Evolutionary conservation across 2,888 invertebrate species (phyloP), one percentile per base, ranked within the genome.

Genomic region (Apodemia zela): DNA sequence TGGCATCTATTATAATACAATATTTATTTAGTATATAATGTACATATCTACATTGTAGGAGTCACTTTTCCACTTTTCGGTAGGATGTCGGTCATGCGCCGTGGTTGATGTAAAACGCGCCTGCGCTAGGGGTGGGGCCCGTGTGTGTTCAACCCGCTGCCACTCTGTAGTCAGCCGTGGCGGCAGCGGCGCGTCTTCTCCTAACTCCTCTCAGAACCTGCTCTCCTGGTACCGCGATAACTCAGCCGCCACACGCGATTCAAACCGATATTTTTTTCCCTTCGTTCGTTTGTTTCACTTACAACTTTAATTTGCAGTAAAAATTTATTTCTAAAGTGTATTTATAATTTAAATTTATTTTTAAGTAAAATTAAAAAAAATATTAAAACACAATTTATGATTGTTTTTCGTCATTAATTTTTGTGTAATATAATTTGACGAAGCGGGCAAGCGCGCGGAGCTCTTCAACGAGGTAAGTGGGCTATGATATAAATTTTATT

Each of bases 11-110:
- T 81, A 78, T 77, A 82, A 79, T 84, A 87, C 82, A 86, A 85
- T 89, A 89, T 89, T 89, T 90, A 85, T 89, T 87, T 88, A 89
- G 85, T 89, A 91, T 81, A 90, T 90, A 90, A 86, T 84, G 84
- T 62, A 80, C 87, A 80, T 88, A 88, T 87, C 84, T 90, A 84
- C 81, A 80, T 80, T 86, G 89, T 87, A 91, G 90, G 90, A 91
- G 90, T 91, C 89, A 85, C 90, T 90, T 89, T 89, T 89, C 85
- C 81, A 89, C 83, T 89, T 90, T 87, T 85, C 81, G 80, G 89
- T 89, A 87, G 90, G 90, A 86, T 84, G 88, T 85, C 81, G 85
- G 85, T 84, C 91, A 88, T 90, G 91, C 90, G 90, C 89, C 73
- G 67, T 81, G 78, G 78, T 51, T 73, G 69, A 61, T 63, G 69